Evolutionary conservation across 2,797 vertebrate genomes (phyloP).

Genomic region (Myotis planiceps): DNA sequence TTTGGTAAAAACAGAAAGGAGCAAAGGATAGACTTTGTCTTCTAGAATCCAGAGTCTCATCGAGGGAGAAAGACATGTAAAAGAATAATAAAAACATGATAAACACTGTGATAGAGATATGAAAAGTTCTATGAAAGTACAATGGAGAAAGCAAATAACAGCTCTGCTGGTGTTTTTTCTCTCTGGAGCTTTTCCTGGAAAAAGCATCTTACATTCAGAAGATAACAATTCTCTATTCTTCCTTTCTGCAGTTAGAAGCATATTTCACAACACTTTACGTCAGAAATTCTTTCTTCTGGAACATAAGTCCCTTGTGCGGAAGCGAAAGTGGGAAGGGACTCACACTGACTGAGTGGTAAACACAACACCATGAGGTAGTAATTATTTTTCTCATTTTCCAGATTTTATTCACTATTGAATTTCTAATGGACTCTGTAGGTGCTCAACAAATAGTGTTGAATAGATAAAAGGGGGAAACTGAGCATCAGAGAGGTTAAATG

Average conservation of each 20-base stretch:
- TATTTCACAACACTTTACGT: not conserved
- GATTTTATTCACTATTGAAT: constrained; percentile 5
- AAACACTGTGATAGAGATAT: not conserved
- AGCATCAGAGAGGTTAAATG: not conserved
- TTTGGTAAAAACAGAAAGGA: constrained; percentile 25
- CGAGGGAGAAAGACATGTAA: not conserved
- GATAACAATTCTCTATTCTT: not conserved
- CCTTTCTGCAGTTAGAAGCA: not conserved
- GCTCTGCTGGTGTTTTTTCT: not conserved
- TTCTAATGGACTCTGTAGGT: not conserved
- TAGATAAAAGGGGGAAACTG: not conserved
- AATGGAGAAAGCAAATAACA: constrained; percentile 4
- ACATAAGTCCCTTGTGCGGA: not conserved
- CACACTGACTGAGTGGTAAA: not conserved
- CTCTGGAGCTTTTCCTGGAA: constrained; percentile 20
- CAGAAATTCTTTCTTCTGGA: constrained; percentile 21
- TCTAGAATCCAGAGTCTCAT: not conserved
- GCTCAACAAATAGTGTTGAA: not conserved
- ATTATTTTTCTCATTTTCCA: not conserved
- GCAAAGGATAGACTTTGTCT: not conserved
- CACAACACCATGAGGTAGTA: not conserved
- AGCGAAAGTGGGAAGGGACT: not conserved
- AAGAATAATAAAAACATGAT: constrained; percentile 10
- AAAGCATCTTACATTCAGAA: not conserved
- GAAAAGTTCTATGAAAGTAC: not conserved